Evolutionary conservation across 1,140 invertebrate genomes (phyloP), one percentile per base, ranked within the genome.

Genomic region (Cyrtorhinus lividipennis): DNA sequence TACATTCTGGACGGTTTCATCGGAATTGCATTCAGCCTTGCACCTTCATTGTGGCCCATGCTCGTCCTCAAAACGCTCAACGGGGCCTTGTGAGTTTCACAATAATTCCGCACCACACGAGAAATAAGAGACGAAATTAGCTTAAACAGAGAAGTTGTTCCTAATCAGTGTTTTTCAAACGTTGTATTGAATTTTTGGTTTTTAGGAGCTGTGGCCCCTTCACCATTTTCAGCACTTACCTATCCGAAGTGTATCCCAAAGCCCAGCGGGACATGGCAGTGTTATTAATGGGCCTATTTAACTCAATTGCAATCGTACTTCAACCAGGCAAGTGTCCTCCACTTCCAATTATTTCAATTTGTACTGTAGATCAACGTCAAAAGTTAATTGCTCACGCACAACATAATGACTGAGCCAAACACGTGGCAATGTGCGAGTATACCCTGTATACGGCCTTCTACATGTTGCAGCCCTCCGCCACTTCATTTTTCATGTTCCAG

Each of bases 131-230:
- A 48, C 2, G n/a, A n/a, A n/a, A n/a, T n/a, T n/a, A n/a, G n/a
- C n/a, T n/a, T n/a, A n/a, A n/a, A n/a, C n/a, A n/a, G n/a, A n/a
- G n/a, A n/a, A n/a, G n/a, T n/a, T n/a, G n/a, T n/a, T n/a, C n/a
- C n/a, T n/a, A n/a, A n/a, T n/a, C n/a, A n/a, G n/a, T n/a, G n/a
- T n/a, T n/a, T n/a, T 48, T 48, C 23, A 2, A 48, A 48, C 18
- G 23, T 15, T n/a, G n/a, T n/a, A n/a, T n/a, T 8, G 30, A n/a
- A n/a, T n/a, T n/a, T 62, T 62, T 26, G 12, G 72, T 63, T 66
- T 73, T 53, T 69, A 87, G 85, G 61, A 80, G 85, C 67, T 85
- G 84, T 70, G 85, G 85, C 0, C 84, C 85, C 0, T 85, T 82
- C 68, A 83, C 84, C 0, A 79, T 84, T 0, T 73, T 84, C n/a